Percentiles rank a stretch among this genome's conserved stretches.
phyloP scores from a whole-genome alignment of 2,797 vertebrate genomes.

The Morus bassanus region DNA sequence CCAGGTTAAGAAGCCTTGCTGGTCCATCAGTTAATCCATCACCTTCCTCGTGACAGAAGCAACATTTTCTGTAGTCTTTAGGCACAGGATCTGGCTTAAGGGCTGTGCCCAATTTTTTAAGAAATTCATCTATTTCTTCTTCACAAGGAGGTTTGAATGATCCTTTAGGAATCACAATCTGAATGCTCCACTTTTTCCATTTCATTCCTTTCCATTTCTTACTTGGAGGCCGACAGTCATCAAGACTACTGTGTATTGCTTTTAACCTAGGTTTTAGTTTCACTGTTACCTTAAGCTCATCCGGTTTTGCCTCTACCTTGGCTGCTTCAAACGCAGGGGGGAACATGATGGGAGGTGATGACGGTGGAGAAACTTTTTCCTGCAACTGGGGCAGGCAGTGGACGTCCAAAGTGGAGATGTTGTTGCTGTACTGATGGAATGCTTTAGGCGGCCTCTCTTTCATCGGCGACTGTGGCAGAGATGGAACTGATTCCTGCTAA shows the following conservation, averaged over 20 bases:
- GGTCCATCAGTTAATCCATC: slow-evolving; percentile 95
- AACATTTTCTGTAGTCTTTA: slow-evolving; percentile 90
- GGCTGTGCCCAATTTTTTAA: slow-evolving; percentile 88
- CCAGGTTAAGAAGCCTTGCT: slow-evolving; percentile 95
- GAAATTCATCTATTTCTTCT: slow-evolving; percentile 90
- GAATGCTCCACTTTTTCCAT: slow-evolving; percentile 97
- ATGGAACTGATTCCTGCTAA: slow-evolving; percentile 78
- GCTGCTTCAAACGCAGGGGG: slow-evolving; percentile 83
- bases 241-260: slow-evolving; percentile 80
- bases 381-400: slow-evolving; percentile 93
- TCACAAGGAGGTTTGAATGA: slow-evolving; percentile 88
- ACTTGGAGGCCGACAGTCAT: slow-evolving; percentile 84
- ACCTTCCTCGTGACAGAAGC: slow-evolving; percentile 96
- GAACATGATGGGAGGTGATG: slow-evolving; percentile 84
- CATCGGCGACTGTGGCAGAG: slow-evolving; percentile 77
- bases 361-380: slow-evolving; percentile 83
- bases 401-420: slow-evolving; percentile 93
- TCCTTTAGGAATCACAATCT: slow-evolving; percentile 87
- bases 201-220: slow-evolving; percentile 94
- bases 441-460: slow-evolving; percentile 83
- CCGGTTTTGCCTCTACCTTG: slow-evolving; percentile 84
- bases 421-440: slow-evolving; percentile 94
- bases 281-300: slow-evolving; percentile 93
- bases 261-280: slow-evolving; percentile 89
- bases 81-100: slow-evolving; percentile 85